Evolutionary conservation across 2,888 invertebrate species (phyloP).

Genomic region (Oxystoma pomonae): DNA sequence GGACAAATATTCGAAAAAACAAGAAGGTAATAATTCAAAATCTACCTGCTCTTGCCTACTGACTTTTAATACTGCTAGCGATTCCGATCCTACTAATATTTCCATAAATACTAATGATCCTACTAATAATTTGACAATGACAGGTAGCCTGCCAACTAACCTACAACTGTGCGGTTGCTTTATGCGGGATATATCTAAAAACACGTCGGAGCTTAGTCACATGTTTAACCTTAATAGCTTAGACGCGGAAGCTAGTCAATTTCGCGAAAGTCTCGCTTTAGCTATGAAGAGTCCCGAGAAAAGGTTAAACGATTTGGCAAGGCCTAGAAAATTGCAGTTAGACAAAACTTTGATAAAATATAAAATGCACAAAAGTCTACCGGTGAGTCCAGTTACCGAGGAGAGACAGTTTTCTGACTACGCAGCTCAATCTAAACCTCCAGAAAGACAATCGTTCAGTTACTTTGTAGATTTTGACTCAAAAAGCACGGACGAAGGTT

Average conservation of each 20-base stretch:
- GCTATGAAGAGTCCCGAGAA: conserved; percentile 36
- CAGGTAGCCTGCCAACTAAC: conserved; percentile 36
- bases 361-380: conserved; percentile 64
- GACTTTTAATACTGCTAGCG: conserved; percentile 4
- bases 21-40: conserved; percentile 28
- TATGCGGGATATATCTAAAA: conserved; percentile 42
- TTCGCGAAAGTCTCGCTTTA: conserved; percentile 20
- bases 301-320: conserved; percentile 35
- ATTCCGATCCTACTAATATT: conserved; percentile 26
- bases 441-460: conserved; percentile 55
- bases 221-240: conserved; percentile 30
- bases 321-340: conserved; percentile 42
- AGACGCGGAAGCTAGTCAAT: conserved; percentile 18
- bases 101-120: conserved; percentile 30
- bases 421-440: conserved; percentile 33
- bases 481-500: conserved; percentile 42
- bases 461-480: conserved; percentile 62
- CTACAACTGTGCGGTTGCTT: conserved; percentile 47
- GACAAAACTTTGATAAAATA: conserved; percentile 44
- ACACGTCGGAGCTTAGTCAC: conserved; percentile 38
- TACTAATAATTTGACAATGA: conserved; percentile 12
- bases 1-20: conserved; percentile 42
- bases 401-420: conserved; percentile 52
- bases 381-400: conserved; percentile 78
- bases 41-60: not conserved